Base-by-base conservation (phyloP, 2,113 vertebrate species). In the Rhombomys opimus region DNA sequence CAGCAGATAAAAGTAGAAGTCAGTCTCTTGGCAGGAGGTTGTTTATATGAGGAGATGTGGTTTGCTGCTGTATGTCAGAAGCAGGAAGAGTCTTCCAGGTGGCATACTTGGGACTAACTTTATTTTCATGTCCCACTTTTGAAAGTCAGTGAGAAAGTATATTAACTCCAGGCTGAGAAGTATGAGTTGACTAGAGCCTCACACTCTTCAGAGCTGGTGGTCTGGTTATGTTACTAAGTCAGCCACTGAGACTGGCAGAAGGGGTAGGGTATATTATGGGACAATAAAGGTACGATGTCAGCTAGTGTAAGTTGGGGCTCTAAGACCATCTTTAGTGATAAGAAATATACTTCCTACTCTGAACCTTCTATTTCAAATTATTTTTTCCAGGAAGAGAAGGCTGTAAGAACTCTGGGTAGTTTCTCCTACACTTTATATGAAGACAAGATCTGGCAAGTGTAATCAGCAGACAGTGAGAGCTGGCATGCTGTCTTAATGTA, bases 51-150 rank as follows among this genome's bases (percentile, higher is more conserved):
- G 25, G 87, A 59, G 50, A 52, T 17, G 75, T 73, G 12, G 41
- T 57, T 63, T 75, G 73, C 59, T 87, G 6, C 87, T 87, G 46
- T 18, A 32, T 25, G 57, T 54, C n/a, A 32, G 6, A 35, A 15
- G 57, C 14, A 90, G 22, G 84, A 32, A 82, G 84, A 92, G 41
- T 38, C 1, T 38, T 50, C 22, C 30, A 93, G 25, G 9, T 68
- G 87, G 61, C 63, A 38, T 87, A 23, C 50, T 91, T 15, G 67
- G 88, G 23, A 84, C 78, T 57, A 86, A 84, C 30, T 90, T 93
- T 22, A 82, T 85, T 52, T 46, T 90, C 10, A 27, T 3, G 1
- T 67, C 30, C 52, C 63, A n/a, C 6, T 93, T 93, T 84, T 82
- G 30, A 81, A 12, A 61, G 12, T 46, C 59, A 95, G 10, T 10